Percentiles rank a stretch among this genome's conserved stretches.
Conservation (phyloP, 2,113 vertebrate species). For the Colaptes auratus region DNA sequence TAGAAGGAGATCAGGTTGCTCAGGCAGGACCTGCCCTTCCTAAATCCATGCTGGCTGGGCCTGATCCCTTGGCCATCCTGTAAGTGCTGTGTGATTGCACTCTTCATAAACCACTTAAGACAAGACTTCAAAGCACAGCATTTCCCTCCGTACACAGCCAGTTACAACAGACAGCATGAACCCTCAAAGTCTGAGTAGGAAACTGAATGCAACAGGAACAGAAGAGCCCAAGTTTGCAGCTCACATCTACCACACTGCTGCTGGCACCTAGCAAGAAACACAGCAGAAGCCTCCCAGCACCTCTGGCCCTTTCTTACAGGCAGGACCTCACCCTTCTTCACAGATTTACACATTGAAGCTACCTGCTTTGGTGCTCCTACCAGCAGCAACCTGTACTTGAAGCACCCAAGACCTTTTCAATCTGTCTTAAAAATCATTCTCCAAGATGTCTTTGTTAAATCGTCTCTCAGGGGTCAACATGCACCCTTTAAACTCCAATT, state of each 20-base stretch:
- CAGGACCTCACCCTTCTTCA: background rate
- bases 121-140: background rate
- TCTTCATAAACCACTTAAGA: background rate
- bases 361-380: background rate
- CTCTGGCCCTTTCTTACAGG: background rate
- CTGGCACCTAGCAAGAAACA: background rate
- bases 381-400: background rate
- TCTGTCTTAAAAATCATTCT: background rate
- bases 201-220: background rate
- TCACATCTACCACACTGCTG: fast-evolving
- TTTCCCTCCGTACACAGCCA: background rate
- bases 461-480: background rate
- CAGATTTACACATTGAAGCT: background rate
- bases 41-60: no score
- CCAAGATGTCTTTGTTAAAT: background rate
- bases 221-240: background rate
- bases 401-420: background rate
- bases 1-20: no score
- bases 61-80: no score
- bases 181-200: background rate
- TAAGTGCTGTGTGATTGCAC: no score
- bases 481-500: background rate
- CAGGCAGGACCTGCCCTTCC: no score
- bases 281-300: background rate
- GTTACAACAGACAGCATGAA: background rate